A percentile compares a stretch with the other conserved stretches of the same genome.
phyloP scores from a whole-genome alignment of 2,797 vertebrate species.

The Poeciliopsis turneri region DNA sequence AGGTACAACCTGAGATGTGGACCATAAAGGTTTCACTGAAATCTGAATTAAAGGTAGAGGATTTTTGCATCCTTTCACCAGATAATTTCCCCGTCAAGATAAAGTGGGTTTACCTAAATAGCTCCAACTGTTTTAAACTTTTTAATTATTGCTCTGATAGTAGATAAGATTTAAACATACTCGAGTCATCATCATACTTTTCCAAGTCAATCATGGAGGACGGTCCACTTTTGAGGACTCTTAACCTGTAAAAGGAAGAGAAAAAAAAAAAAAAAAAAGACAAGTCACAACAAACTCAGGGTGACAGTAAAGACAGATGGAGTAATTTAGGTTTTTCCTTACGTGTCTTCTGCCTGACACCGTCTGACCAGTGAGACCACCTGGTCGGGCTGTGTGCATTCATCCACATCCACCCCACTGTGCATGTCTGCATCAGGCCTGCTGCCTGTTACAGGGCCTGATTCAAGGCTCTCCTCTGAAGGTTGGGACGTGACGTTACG shows the following conservation, averaged over 20 bases:
- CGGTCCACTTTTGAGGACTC: slow-evolving; percentile 69
- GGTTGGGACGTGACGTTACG: slow-evolving; percentile 5
- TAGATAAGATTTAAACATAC: slow-evolving; percentile 51
- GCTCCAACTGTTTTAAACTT: neutral
- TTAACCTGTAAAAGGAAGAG: slow-evolving; percentile 41
- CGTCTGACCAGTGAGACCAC: slow-evolving; percentile 14
- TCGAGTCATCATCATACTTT: slow-evolving; percentile 44
- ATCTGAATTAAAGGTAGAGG: neutral
- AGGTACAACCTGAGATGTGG: neutral
- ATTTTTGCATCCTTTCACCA: neutral
- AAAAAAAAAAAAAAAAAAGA: neutral
- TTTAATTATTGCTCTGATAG: neutral
- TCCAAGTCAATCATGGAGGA: slow-evolving; percentile 72
- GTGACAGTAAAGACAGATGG: neutral
- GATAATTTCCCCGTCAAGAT: neutral
- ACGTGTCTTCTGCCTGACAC: slow-evolving; percentile 49
- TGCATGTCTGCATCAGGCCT: slow-evolving; percentile 3
- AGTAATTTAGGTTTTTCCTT: slow-evolving; percentile 24
- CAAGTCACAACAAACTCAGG: neutral
- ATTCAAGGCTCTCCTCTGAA: slow-evolving; percentile 15
- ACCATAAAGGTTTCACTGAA: neutral
- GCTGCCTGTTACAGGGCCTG: neutral
- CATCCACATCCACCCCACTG: slow-evolving; percentile 17
- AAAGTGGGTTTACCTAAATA: neutral
- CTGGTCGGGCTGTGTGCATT: neutral